Conservation (phyloP, 2,113 vertebrate genomes). For the Microcebus jonahi region DNA sequence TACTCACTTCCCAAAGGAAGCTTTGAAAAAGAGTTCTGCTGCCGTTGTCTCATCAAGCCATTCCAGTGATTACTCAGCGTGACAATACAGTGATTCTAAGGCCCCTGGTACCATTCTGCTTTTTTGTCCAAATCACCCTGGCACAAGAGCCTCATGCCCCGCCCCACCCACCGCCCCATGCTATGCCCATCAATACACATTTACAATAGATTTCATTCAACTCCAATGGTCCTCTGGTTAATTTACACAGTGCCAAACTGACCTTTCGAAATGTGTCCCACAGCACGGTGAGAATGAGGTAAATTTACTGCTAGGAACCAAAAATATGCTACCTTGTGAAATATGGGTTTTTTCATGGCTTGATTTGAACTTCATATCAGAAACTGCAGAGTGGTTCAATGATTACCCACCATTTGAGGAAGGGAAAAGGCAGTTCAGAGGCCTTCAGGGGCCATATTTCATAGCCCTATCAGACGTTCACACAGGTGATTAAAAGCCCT, state of each 20-base stretch:
- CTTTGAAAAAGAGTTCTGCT: background rate
- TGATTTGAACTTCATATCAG: constrained; percentile 73
- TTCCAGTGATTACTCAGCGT: background rate
- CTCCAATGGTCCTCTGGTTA: constrained; percentile 67
- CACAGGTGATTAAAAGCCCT: constrained; percentile 60
- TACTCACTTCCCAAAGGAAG: background rate
- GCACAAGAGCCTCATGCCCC: background rate
- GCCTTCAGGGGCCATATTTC: constrained; percentile 71
- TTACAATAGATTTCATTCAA: constrained; percentile 66
- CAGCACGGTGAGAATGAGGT: background rate
- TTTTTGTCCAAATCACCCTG: background rate
- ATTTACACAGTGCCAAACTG: constrained; percentile 78
- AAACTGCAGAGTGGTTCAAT: constrained; percentile 61
- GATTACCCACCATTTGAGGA: constrained; percentile 65
- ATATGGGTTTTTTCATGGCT: constrained; percentile 24
- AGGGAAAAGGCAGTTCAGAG: constrained; percentile 57
- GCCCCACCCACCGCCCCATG: background rate
- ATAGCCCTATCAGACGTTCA: constrained; percentile 37
- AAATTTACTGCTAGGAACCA: constrained; percentile 78
- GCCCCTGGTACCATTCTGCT: background rate
- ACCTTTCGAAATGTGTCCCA: constrained; percentile 80
- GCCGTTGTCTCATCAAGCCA: background rate
- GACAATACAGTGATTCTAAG: background rate
- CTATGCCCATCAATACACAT: constrained; percentile 48
- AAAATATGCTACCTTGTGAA: constrained; percentile 73